Evolutionary conservation across 2,113 vertebrate species (phyloP), one percentile per base, ranked within the genome.

Genomic region (Neodontobutis hainanensis): DNA sequence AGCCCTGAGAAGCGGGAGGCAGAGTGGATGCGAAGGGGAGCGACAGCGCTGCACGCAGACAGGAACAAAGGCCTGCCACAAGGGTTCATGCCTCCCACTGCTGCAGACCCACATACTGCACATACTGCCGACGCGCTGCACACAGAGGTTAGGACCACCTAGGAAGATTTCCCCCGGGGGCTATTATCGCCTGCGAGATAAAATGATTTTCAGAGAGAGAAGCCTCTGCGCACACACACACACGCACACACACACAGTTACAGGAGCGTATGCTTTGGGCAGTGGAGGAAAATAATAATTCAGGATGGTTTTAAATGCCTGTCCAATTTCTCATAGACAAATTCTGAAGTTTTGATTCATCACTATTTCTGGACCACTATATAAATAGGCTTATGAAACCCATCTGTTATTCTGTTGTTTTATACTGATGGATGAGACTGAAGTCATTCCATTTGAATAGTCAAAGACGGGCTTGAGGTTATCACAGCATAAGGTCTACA

Each of bases 111-210:
- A 63, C 77, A 79, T 53, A 38, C 68, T 71, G 19, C 19, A 27
- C 19, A 27, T 27, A 27, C 19, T 27, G 64, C 70, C 36, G 73
- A 48, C 58, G 81, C 74, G 87, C 70, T 69, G 74, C 80, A 65
- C 68, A 66, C 77, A 73, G 84, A 81, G 84, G 85, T 88, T 89
- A 87, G 80, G 86, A 88, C 87, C 89, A 91, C 88, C 85, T 73
- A 85, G 83, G 83, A 75, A 89, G 89, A 88, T 89, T 88, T 91
- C 89, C 85, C 87, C 65, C 3, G 79, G 77, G 87, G 79, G 82
- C 85, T 75, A 87, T 85, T 88, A 85, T 86, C 15, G 51, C 80
- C 70, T 32, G 46, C 70, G 77, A 87, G 85, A 92, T 88, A 64
- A 91, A 90, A 90, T 84, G 76, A 85, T 89, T 89, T 85, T 85